Evolutionary conservation across 2,888 invertebrate genomes (phyloP), one percentile per base, ranked within the genome.

Genomic region (Phengaris arion): DNA sequence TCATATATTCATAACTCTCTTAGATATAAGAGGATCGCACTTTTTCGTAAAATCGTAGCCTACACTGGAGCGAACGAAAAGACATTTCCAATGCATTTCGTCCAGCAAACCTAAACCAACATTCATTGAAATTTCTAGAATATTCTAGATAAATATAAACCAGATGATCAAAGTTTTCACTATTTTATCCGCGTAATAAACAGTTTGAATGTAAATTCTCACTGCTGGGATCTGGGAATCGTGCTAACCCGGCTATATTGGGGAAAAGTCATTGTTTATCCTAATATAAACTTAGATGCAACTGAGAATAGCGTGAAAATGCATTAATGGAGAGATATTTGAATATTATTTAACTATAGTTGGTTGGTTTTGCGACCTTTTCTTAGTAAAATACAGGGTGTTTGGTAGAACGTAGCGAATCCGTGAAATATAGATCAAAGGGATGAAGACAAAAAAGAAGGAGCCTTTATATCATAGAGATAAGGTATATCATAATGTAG

Each of bases 271-370:
- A 64, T 64, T 64, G 64, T 64, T 64, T 35, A 45, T 45, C 35
- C 64, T 64, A 64, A 64, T 64, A 64, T 45, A 64, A 64, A 64
- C 35, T 64, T 64, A 64, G 64, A 64, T 64, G 64, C 64, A 64
- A 45, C 64, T 45, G 35, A 64, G 64, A 13, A 64, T 57, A 8
- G 35, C 35, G 59, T 64, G 59, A 64, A 9, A 35, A 22, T 12
- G 52, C 52, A 52, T 35, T 64, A 64, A 64, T 64, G 35, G 64
- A 13, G 35, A 64, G 35, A 35, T 64, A 64, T 64, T 64, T 64
- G 64, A 64, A 64, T 64, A 64, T 64, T 35, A 64, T 46, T 46
- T 46, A 64, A 64, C 35, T 64, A 35, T 45, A 35, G 64, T 12
- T 59, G 35, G 35, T 3, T 35, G 4, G 35, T 35, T 35, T 35